A percentile compares a stretch with the other conserved stretches of the same genome.
phyloP scores from a whole-genome alignment of 1,140 invertebrate species.

The Papilio xuthus region DNA sequence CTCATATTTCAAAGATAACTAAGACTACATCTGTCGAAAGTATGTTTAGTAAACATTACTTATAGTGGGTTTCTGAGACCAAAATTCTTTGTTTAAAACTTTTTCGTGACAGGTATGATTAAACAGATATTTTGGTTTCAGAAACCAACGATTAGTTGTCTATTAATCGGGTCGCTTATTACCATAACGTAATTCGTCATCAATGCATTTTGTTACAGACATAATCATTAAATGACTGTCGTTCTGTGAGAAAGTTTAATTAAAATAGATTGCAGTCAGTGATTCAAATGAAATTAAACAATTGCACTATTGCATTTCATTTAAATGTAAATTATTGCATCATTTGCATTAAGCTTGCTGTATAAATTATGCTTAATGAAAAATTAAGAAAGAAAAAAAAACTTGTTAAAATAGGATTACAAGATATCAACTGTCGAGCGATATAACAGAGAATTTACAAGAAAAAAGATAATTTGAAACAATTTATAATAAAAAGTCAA shows the following conservation, averaged over 20 bases:
- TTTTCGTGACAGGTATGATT: too few relatives aligned
- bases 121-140: neutral
- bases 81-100: too few relatives aligned
- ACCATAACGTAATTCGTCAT: neutral
- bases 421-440: neutral
- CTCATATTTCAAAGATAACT: too few relatives aligned
- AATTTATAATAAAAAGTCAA: slow-evolving; percentile 24
- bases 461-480: slow-evolving; percentile 10
- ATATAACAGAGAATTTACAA: slow-evolving; percentile 2
- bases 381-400: neutral
- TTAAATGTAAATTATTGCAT: slow-evolving; percentile 2
- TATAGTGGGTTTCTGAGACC: too few relatives aligned
- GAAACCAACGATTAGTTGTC: neutral
- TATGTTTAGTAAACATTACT: too few relatives aligned
- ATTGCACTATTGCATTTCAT: slow-evolving; percentile 15
- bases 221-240: slow-evolving; percentile 9
- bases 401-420: neutral
- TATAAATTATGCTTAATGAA: neutral
- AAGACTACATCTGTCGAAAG: too few relatives aligned
- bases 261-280: slow-evolving; percentile 20
- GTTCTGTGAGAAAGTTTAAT: slow-evolving; percentile 11
- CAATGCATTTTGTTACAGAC: slow-evolving; percentile 10
- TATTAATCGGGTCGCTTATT: neutral
- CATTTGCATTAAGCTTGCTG: neutral
- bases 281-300: slow-evolving; percentile 14